A percentile compares a stretch with the other conserved stretches of the same genome.
These are phyloP conservation scores for Pollachius pollachius DNA, from an alignment of 2,113 vertebrate genomes.

Conservation along the genomic window DNA sequence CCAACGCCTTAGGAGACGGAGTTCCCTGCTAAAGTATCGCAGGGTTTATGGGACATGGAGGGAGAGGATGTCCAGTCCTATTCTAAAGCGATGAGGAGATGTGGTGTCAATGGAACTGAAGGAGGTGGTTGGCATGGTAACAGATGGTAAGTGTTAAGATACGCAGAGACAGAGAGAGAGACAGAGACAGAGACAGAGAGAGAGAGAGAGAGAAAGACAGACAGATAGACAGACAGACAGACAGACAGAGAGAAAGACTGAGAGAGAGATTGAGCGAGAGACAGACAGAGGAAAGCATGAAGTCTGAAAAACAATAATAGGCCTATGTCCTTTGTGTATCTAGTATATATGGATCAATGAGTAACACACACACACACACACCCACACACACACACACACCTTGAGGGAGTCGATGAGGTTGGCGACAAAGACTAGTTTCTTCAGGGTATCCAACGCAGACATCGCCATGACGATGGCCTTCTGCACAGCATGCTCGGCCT, in stretches of 20 bases:
- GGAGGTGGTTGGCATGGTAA: neutral
- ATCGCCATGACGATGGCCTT: constrained; percentile 65
- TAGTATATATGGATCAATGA: too few relatives aligned
- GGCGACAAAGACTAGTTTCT: constrained; percentile 81
- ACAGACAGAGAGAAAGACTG: neutral
- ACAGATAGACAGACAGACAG: neutral
- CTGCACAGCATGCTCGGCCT: constrained; percentile 72
- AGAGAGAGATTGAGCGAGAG: too few relatives aligned
- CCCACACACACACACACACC: constrained; percentile 62
- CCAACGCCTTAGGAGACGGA: too few relatives aligned
- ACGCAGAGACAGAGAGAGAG: constrained; percentile 7
- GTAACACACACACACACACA: too few relatives aligned
- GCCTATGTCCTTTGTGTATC: too few relatives aligned
- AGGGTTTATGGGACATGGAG: too few relatives aligned
- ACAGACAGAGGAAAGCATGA: too few relatives aligned
- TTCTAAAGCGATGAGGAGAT: constrained; percentile 19
- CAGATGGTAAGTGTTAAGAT: neutral
- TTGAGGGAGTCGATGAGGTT: constrained; percentile 86
- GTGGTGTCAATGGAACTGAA: constrained; percentile 3
- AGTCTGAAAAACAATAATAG: too few relatives aligned
- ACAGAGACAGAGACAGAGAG: neutral
- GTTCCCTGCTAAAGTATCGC: too few relatives aligned
- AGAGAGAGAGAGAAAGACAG: neutral
- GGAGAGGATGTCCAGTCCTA: neutral
- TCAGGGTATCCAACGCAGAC: constrained; percentile 68